A percentile compares a stretch with the other conserved stretches of the same genome.
phyloP scores from a whole-genome alignment of 2,797 vertebrate genomes.

The Lerista edwardsae region DNA sequence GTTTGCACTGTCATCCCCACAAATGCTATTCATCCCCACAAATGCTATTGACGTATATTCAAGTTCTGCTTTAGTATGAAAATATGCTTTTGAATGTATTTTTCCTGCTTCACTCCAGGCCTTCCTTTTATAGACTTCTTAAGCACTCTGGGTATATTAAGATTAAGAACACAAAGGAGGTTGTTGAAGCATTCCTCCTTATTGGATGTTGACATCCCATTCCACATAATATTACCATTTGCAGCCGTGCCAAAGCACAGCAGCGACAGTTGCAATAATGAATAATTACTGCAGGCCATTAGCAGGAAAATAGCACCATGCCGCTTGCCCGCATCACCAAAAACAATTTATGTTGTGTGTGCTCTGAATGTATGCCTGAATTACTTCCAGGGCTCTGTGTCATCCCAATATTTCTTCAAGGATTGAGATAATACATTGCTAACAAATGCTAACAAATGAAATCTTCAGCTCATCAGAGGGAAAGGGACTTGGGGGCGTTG shows the following conservation, averaged over 20 bases:
- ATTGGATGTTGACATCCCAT: constrained; percentile 37
- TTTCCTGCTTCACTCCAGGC: constrained; percentile 23
- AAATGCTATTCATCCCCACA: neutral
- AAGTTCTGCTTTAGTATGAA: constrained; percentile 40
- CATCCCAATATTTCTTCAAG: constrained; percentile 50
- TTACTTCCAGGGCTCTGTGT: constrained; percentile 54
- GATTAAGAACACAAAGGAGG: constrained; percentile 24
- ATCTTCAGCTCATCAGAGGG: constrained; percentile 30
- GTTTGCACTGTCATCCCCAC: constrained; percentile 5
- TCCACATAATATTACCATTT: constrained; percentile 59
- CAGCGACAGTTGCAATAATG: constrained; percentile 67
- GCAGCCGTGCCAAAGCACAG: constrained; percentile 58
- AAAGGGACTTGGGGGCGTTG: constrained; percentile 20
- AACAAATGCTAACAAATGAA: constrained; percentile 61
- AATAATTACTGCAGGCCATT: constrained; percentile 67
- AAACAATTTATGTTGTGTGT: constrained; percentile 49
- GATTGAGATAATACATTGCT: constrained; percentile 28
- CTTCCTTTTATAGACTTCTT: constrained; percentile 37
- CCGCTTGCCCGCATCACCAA: constrained; percentile 45
- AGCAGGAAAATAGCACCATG: constrained; percentile 60
- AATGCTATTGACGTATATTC: constrained; percentile 19
- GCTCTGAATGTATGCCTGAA: constrained; percentile 48
- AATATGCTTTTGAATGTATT: constrained; percentile 45
- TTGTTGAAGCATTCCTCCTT: constrained; percentile 50
- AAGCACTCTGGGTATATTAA: constrained; percentile 48